Evolutionary conservation across 2,113 vertebrate genomes (phyloP).

Genomic region (Ursus arctos): DNA sequence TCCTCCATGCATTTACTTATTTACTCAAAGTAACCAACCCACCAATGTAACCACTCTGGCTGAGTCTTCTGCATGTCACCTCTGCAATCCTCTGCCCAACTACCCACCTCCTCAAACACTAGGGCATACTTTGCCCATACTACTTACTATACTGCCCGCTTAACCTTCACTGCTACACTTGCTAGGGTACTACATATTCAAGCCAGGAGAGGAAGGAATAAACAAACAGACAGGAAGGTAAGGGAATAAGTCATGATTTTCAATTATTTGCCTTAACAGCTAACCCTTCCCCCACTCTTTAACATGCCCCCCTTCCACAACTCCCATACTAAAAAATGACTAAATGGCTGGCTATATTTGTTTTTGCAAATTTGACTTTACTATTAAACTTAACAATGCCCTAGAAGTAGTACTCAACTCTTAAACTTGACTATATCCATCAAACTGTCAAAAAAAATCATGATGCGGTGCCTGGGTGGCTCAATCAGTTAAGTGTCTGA

Average conservation of each 20-base stretch:
- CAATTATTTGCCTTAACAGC: slow-evolving; percentile 31
- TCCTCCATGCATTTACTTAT: not conserved
- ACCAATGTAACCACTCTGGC: not conserved
- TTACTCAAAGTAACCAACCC: not conserved
- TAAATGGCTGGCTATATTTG: not conserved
- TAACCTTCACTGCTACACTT: not conserved
- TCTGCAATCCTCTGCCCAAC: not conserved
- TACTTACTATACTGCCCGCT: not conserved
- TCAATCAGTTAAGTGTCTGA: not conserved
- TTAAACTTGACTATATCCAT: slow-evolving; percentile 36
- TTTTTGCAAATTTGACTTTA: slow-evolving; percentile 43
- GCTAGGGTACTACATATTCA: not conserved
- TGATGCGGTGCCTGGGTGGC: not conserved
- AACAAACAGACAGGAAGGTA: not conserved
- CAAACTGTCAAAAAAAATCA: slow-evolving; percentile 21
- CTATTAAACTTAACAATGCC: slow-evolving; percentile 28
- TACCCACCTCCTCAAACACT: not conserved
- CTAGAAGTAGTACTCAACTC: slow-evolving; percentile 35
- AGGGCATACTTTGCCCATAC: not conserved
- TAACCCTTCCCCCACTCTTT: not conserved
- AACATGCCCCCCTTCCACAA: not conserved
- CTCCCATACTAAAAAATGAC: not conserved
- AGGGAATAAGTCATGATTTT: slow-evolving; percentile 40
- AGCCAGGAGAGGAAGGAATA: not conserved
- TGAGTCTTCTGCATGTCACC: not conserved